Evolutionary conservation across 2,113 vertebrate genomes (phyloP).

Genomic region (Zingel zingel): DNA sequence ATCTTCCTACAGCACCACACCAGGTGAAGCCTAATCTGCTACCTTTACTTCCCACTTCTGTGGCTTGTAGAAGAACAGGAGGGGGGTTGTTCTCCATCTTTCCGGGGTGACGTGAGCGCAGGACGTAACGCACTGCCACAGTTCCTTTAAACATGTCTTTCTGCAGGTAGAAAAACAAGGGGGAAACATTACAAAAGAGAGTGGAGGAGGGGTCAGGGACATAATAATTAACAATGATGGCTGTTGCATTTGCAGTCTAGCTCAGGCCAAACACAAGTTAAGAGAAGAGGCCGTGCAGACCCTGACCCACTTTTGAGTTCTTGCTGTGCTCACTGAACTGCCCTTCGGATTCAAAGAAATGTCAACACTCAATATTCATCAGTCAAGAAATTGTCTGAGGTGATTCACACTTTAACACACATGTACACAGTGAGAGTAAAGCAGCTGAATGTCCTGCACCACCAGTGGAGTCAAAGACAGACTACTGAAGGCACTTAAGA

Average conservation of each 20-base stretch:
- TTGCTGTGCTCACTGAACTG: constrained; percentile 40
- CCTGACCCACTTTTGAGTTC: constrained; percentile 61
- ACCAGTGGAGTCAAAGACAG: background rate
- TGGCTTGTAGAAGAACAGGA: background rate
- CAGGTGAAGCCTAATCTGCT: constrained; percentile 20
- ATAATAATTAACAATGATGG: constrained; percentile 3
- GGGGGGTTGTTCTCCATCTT: constrained; percentile 3
- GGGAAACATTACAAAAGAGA: background rate
- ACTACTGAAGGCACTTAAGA: background rate
- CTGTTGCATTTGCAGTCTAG: constrained; percentile 27
- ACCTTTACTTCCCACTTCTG: background rate
- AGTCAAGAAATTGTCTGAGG: constrained; percentile 14
- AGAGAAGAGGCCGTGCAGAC: background rate
- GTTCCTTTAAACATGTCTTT: constrained; percentile 26
- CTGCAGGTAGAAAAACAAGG: background rate
- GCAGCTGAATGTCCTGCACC: background rate
- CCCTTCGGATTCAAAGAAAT: constrained; percentile 43
- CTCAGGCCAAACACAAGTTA: constrained; percentile 20
- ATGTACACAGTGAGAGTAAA: background rate
- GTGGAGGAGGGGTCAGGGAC: background rate
- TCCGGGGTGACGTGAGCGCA: background rate
- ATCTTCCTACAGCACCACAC: background rate
- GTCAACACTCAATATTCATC: constrained; percentile 57
- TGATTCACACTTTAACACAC: constrained; percentile 12
- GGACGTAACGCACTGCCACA: background rate